Base-by-base conservation (phyloP, 37 sponge, comb jelly and placozoan species). In the Geodia barretti region DNA sequence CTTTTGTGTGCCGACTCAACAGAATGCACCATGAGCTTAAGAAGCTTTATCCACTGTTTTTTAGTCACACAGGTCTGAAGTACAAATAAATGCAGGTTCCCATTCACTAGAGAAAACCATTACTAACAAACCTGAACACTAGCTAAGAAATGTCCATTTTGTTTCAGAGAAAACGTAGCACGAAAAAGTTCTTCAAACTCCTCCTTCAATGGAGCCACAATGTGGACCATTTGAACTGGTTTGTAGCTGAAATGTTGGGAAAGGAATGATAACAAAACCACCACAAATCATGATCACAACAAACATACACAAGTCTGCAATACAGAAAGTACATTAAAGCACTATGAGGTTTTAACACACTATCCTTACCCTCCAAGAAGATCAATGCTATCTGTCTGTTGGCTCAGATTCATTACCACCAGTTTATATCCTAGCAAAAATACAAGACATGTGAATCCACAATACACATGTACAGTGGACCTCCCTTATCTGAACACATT, bases 371-470 rank as follows among this genome's bases (percentile, higher is more conserved):
- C 99, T 79, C 99, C 99, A 25, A 98, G 69, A 4, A 98, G 87
- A 75, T 98, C 99, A 68, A 84, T 70, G 38, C 91, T 88, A 64
- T 96, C 99, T 66, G 89, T 96, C 76, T 98, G 99, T 77, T 96
- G 92, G 38, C 95, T 94, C 90, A 98, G 84, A 84, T 98, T 98
- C 11, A 98, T 63, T 26, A 91, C 97, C 72, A 90, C 87, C 54
- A 98, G 83, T 31, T 87, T 89, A 65, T 94, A 81, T 8, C 95
- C 97, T 94, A 60, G n/a, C n/a, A n/a, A n/a, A n/a, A n/a, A n/a
- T n/a, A n/a, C n/a, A n/a, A n/a, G n/a, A n/a, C n/a, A n/a, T n/a
- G n/a, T n/a, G n/a, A n/a, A n/a, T n/a, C n/a, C n/a, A n/a, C n/a
- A n/a, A n/a, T n/a, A n/a, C n/a, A n/a, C n/a, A n/a, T n/a, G n/a